Conservation (phyloP, 2,113 vertebrate species). For the Brienomyrus longianalis region DNA sequence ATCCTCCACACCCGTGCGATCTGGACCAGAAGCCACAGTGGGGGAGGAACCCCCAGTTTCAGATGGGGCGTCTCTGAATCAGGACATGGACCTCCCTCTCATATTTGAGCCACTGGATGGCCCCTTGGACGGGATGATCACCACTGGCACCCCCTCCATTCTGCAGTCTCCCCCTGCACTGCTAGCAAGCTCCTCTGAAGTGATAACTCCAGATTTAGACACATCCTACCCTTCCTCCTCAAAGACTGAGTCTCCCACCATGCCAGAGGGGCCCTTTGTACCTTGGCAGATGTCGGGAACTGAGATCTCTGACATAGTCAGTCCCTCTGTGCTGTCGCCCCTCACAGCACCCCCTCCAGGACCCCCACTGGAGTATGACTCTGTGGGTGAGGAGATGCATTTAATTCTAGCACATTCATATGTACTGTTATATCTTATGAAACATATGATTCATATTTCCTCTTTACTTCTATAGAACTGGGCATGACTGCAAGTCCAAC, state of each 20-base stretch:
- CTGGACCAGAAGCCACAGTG: not conserved
- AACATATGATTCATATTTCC: not conserved
- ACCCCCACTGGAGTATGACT: slow-evolving; percentile 19
- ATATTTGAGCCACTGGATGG: slow-evolving; percentile 62
- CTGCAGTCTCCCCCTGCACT: slow-evolving; percentile 32
- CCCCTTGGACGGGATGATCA: slow-evolving; percentile 28
- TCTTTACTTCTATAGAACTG: slow-evolving; percentile 3
- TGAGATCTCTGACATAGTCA: slow-evolving; percentile 45
- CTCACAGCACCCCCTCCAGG: slow-evolving; percentile 26
- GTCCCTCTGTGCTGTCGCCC: slow-evolving; percentile 33
- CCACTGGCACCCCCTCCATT: slow-evolving; percentile 24
- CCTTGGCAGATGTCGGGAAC: slow-evolving; percentile 57
- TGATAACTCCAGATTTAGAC: slow-evolving; percentile 48
- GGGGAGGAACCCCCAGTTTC: not conserved
- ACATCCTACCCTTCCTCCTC: slow-evolving; percentile 40
- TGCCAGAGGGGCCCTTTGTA: slow-evolving; percentile 48
- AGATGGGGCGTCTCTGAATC: slow-evolving; percentile 36
- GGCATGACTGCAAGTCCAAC: not conserved
- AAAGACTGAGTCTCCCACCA: slow-evolving; percentile 30
- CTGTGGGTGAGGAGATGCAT: slow-evolving; percentile 22
- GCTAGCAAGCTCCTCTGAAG: slow-evolving; percentile 37
- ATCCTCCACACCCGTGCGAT: not conserved
- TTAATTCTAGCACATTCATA: slow-evolving; percentile 4
- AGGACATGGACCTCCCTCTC: slow-evolving; percentile 56
- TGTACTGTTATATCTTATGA: slow-evolving; percentile 3